Conservation (phyloP, 2,888 invertebrate species). For the Steinernema scapterisci region DNA sequence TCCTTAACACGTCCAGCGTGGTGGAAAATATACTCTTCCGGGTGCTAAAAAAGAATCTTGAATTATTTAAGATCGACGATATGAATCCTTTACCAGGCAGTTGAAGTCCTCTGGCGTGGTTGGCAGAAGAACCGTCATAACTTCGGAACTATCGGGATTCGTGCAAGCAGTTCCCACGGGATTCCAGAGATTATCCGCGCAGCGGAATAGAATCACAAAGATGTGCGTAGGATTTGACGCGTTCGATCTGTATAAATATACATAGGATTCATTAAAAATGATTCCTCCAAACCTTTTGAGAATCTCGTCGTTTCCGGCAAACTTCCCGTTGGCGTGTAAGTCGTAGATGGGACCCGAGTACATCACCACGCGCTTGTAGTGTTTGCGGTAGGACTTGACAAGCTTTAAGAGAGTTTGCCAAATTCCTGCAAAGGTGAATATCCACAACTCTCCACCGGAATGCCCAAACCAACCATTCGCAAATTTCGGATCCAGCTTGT, state of each 20-base stretch:
- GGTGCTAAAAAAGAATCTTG: constrained; percentile 38
- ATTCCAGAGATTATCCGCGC: constrained; percentile 34
- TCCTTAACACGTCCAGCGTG: constrained; percentile 47
- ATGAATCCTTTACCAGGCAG: constrained; percentile 43
- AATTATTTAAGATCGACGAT: no score
- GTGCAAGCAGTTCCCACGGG: constrained; percentile 36
- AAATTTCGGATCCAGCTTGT: constrained; percentile 33
- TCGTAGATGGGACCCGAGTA: constrained; percentile 31
- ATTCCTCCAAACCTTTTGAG: neutral
- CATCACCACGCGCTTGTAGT: constrained; percentile 40
- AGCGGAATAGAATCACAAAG: constrained; percentile 46
- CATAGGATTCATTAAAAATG: neutral
- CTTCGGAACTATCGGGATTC: constrained; percentile 38
- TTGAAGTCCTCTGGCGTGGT: constrained; percentile 45
- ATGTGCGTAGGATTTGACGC: constrained; percentile 42
- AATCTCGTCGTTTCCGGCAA: neutral
- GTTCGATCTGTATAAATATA: neutral
- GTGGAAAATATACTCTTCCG: constrained; percentile 47
- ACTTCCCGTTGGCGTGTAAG: constrained; percentile 12
- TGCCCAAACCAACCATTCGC: neutral
- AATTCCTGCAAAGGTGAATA: constrained; percentile 37
- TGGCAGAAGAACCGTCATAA: constrained; percentile 46
- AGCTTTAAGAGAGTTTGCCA: constrained; percentile 42
- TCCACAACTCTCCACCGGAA: neutral
- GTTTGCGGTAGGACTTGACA: constrained; percentile 41